Evolutionary conservation across 2,113 vertebrate species (phyloP), one percentile per base, ranked within the genome.

Genomic region (Fulmarus glacialis): DNA sequence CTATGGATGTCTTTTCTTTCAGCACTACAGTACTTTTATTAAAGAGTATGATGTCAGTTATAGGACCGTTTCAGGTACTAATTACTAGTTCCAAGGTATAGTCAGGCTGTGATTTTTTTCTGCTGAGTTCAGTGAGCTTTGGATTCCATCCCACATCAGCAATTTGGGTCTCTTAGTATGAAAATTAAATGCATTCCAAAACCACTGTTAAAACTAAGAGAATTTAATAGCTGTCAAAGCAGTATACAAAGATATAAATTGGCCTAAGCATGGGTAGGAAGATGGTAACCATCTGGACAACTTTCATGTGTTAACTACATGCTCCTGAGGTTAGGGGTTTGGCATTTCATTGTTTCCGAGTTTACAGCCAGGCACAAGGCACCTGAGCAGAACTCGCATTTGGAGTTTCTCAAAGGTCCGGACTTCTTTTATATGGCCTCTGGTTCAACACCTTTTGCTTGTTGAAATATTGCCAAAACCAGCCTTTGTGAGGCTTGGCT

Each of bases 131-230:
- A 91, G 36, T 50, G 48, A 48, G 1, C 32, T 92, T 88, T 95
- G 82, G 53, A 90, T 80, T 58, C 50, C 45, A 66, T 47, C 43
- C 45, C 47, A 80, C 48, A 66, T 67, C 85, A 92, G 52, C 82
- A 95, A 59, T 96, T 93, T 74, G 63, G 20, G 34, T 67, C 42
- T 81, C 75, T 72, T 80, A 89, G 59, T 26, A 78, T 22, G 47
- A 92, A 93, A 93, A 97, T 78, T 38, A 89, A 94, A 94, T 32
- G 13, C 34, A 18, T 81, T 90, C 88, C 52, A 94, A 94, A 97
- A 29, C 12, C 45, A 30, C 34, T 55, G 71, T 92, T 87, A 73
- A 83, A 97, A 66, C 64, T 55, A 81, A 87, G 52, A 55, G 47
- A 55, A 87, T 56, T 55, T 84, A 89, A 87, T 52, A 83, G 75